These are phyloP conservation scores for Zaprionus tsacasi DNA, from an alignment of 1,140 invertebrate genomes.

Conservation along the genomic window DNA sequence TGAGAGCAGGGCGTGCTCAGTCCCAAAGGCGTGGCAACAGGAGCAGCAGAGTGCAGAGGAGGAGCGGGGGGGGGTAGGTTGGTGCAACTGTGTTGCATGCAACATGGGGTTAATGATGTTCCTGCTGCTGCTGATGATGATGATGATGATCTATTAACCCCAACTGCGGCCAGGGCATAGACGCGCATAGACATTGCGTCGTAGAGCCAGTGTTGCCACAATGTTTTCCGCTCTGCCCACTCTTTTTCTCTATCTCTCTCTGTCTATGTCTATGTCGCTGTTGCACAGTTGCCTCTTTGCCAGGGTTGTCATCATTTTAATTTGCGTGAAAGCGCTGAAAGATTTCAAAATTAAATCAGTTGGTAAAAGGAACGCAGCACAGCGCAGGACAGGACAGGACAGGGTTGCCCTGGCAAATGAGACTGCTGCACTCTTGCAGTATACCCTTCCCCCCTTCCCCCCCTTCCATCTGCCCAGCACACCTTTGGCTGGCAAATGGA, in stretches of 20 bases:
- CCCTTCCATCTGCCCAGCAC: neutral
- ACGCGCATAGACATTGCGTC: constrained; percentile 16
- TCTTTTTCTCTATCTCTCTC: neutral
- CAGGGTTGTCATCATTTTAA: constrained; percentile 62
- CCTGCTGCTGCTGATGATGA: constrained; percentile 6
- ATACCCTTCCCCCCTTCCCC: neutral
- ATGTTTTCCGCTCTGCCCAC: neutral
- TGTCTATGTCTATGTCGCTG: neutral
- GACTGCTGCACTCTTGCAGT: neutral
- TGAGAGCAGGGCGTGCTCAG: constrained; percentile 34
- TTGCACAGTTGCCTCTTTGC: neutral
- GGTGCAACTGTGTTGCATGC: neutral
- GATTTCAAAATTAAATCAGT: constrained; percentile 80
- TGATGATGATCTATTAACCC: constrained; percentile 67
- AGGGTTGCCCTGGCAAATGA: constrained; percentile 50
- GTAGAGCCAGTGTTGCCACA: constrained; percentile 22
- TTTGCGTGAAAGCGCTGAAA: constrained; percentile 69
- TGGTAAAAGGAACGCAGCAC: constrained; percentile 22
- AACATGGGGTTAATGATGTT: neutral
- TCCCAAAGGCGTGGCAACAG: neutral
- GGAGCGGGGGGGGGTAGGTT: neutral
- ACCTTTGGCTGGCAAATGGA: constrained; percentile 32
- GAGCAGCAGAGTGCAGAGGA: too few relatives aligned
- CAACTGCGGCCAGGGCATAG: constrained; percentile 34
- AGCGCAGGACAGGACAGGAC: neutral